A percentile compares a stretch with the other conserved stretches of the same genome.
Conservation (phyloP, 1,140 invertebrate species). For the Diorhabda sublineata region DNA sequence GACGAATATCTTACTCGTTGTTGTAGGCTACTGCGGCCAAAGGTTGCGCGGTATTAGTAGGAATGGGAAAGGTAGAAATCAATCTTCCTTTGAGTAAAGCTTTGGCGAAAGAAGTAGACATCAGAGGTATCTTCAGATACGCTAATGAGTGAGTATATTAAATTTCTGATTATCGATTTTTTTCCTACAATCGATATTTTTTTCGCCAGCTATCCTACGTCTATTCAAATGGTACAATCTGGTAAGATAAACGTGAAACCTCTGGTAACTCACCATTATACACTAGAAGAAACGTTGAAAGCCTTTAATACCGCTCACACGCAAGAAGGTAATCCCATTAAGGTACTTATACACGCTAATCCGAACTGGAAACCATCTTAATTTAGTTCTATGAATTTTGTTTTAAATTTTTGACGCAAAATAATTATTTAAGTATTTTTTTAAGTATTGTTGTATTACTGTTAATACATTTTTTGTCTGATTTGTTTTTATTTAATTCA, state of each 20-base stretch:
- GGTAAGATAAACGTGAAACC: constrained; percentile 83
- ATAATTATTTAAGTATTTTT: not conserved
- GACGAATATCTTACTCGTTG: constrained; percentile 15
- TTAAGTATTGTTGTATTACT: not conserved
- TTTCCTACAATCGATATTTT: too few relatives aligned
- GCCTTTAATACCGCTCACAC: constrained; percentile 82
- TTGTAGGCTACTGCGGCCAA: constrained; percentile 76
- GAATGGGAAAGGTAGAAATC: constrained; percentile 74
- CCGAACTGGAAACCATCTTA: constrained; percentile 44
- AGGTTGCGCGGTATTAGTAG: constrained; percentile 80
- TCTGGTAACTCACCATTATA: constrained; percentile 87
- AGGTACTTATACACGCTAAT: constrained; percentile 88
- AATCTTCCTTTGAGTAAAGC: constrained; percentile 79
- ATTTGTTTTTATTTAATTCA: not conserved
- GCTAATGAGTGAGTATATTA: constrained; percentile 70
- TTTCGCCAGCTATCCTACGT: constrained; percentile 70
- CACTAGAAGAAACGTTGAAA: constrained; percentile 75
- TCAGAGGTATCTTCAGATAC: constrained; percentile 88
- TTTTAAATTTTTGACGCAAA: not conserved
- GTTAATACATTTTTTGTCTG: not conserved
- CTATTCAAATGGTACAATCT: constrained; percentile 77
- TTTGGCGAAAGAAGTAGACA: constrained; percentile 80
- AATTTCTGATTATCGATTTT: too few relatives aligned
- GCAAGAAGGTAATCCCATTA: constrained; percentile 70
- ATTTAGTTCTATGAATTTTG: not conserved